Evolutionary conservation across 1,140 invertebrate species (phyloP).

Genomic region (Brachionus sp.): DNA sequence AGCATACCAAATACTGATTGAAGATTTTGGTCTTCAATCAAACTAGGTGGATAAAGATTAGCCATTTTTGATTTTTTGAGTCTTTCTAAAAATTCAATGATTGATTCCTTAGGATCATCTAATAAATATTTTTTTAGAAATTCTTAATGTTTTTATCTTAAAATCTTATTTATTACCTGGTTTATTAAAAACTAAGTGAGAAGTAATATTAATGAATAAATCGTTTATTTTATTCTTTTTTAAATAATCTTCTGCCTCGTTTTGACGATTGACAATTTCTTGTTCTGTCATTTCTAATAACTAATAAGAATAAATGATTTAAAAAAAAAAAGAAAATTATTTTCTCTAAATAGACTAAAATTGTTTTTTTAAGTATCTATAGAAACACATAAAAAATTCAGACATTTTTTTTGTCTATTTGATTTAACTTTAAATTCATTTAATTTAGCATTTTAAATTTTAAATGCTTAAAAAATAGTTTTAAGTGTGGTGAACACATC

Average conservation of each 20-base stretch:
- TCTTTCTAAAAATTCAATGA: conserved; percentile 50
- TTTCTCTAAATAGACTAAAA: background rate
- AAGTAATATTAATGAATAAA: conserved; percentile 51
- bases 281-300: conserved; percentile 6
- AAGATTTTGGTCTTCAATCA: conserved; percentile 54
- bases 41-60: conserved; percentile 49
- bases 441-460: background rate
- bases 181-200: conserved; percentile 50
- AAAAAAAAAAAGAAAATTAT: background rate
- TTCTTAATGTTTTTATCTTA: background rate
- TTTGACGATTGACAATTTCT: conserved; percentile 45
- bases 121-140: background rate
- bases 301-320: background rate
- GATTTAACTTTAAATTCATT: background rate
- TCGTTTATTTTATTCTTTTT: conserved; percentile 51
- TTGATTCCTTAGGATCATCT: conserved; percentile 52
- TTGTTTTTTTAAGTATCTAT: background rate
- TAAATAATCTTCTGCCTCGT: conserved; percentile 51
- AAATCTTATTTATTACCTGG: conserved; percentile 49
- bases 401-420: background rate
- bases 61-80: conserved; percentile 50
- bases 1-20: conserved; percentile 54
- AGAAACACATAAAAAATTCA: background rate
- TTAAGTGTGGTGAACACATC: background rate
- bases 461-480: background rate